Evolutionary conservation across 2,888 invertebrate genomes (phyloP).

Genomic region (Teleogryllus oceanicus): DNA sequence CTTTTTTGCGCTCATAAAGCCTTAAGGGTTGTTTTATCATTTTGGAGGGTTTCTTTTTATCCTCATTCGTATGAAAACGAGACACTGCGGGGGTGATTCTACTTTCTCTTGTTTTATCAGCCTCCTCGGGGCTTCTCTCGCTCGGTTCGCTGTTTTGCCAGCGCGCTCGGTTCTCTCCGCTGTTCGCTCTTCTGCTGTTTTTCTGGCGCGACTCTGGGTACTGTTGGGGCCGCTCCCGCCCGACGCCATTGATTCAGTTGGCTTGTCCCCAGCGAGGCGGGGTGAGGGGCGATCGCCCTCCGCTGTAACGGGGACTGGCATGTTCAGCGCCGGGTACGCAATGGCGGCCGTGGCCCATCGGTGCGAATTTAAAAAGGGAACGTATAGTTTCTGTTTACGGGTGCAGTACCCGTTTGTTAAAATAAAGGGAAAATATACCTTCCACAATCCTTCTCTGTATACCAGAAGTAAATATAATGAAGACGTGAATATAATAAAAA

Average conservation of each 20-base stretch:
- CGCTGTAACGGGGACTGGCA: background rate
- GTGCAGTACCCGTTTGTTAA: no score
- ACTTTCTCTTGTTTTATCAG: slow-evolving; percentile 28
- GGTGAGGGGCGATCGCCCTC: background rate
- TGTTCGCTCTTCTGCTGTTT: slow-evolving; percentile 34
- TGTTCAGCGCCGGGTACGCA: background rate
- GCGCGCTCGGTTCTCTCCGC: slow-evolving; percentile 23
- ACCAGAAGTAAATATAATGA: no score
- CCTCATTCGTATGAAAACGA: slow-evolving; percentile 21
- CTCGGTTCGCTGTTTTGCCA: slow-evolving; percentile 18
- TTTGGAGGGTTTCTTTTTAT: slow-evolving; percentile 22
- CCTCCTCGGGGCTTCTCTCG: slow-evolving; percentile 26
- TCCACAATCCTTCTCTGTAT: no score
- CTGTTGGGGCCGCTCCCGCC: slow-evolving; percentile 29
- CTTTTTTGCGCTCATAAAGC: slow-evolving; percentile 21
- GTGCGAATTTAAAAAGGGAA: no score
- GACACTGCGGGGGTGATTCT: slow-evolving; percentile 23
- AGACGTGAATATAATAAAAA: no score
- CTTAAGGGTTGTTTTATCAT: slow-evolving; percentile 26
- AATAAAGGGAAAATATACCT: no score
- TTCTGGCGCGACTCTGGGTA: slow-evolving; percentile 34
- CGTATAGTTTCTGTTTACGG: no score
- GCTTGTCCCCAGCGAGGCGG: slow-evolving; percentile 30
- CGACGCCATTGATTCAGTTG: slow-evolving; percentile 34
- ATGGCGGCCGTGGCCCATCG: background rate